phyloP scores from a whole-genome alignment of 2,888 invertebrate species.

The Drosophila meridionalis region DNA sequence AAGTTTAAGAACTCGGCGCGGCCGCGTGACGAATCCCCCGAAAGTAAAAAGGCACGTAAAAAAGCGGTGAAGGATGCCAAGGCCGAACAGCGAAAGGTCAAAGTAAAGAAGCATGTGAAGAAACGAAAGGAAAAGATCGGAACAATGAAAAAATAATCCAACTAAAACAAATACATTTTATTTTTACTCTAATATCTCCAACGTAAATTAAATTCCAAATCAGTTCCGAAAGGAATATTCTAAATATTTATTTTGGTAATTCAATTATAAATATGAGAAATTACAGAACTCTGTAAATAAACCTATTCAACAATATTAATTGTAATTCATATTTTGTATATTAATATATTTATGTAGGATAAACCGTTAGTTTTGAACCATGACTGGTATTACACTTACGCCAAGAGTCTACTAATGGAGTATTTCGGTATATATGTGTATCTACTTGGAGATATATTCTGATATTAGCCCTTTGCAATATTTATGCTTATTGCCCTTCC shows the following conservation, averaged over 20 bases:
- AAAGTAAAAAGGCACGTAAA: constrained; percentile 93
- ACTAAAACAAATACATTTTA: background rate
- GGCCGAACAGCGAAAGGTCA: constrained; percentile 94
- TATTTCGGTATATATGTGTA: background rate
- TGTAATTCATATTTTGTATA: too few species aligned
- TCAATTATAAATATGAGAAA: background rate
- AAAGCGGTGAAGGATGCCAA: constrained; percentile 94
- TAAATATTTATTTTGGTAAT: background rate
- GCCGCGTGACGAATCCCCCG: constrained; percentile 92
- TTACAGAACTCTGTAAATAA: background rate
- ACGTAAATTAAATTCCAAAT: constrained; percentile 14
- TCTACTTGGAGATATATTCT: background rate
- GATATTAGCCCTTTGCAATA: background rate
- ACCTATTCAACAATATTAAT: background rate
- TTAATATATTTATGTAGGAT: too few species aligned
- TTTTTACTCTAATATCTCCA: background rate
- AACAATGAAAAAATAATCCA: constrained; percentile 82
- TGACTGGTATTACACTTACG: background rate
- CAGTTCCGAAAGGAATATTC: background rate
- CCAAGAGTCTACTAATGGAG: background rate
- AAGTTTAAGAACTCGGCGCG: constrained; percentile 89
- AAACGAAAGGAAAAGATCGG: constrained; percentile 91
- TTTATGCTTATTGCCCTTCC: background rate
- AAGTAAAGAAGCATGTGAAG: constrained; percentile 97
- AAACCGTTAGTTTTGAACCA: too few species aligned